Conservation (phyloP, 1,140 invertebrate genomes). For the Zaprionus ghesquierei region DNA sequence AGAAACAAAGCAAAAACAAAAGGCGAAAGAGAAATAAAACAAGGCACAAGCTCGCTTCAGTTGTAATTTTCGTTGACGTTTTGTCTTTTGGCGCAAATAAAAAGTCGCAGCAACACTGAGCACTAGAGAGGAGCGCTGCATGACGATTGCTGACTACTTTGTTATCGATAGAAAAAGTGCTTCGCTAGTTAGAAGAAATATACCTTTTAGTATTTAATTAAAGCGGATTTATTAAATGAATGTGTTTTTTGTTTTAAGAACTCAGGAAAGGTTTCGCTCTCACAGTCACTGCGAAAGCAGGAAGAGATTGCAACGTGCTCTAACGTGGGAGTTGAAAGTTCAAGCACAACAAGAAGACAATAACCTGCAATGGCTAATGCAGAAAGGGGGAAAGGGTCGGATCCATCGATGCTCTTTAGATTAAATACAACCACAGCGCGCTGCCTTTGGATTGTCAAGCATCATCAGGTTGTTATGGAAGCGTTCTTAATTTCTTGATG, state of each 20-base stretch:
- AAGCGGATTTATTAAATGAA: too few relatives aligned
- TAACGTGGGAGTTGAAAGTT: too few relatives aligned
- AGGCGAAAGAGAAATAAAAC: slow-evolving; percentile 8
- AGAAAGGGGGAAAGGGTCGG: too few relatives aligned
- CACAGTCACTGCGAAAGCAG: too few relatives aligned
- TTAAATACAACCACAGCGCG: too few relatives aligned
- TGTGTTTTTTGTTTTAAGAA: too few relatives aligned
- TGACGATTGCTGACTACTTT: background rate
- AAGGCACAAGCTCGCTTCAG: slow-evolving; percentile 38
- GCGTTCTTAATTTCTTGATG: background rate
- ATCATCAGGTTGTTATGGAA: background rate
- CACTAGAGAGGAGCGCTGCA: background rate
- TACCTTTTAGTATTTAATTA: background rate
- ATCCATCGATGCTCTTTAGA: background rate
- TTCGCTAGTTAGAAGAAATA: too few relatives aligned
- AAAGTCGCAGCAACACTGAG: slow-evolving; percentile 35
- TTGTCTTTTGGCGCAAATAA: slow-evolving; percentile 55
- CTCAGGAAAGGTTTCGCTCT: too few relatives aligned
- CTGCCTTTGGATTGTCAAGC: background rate
- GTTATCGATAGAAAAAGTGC: background rate
- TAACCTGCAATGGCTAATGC: too few relatives aligned
- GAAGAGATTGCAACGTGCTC: too few relatives aligned
- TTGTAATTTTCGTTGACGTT: slow-evolving; percentile 49
- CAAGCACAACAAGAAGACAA: too few relatives aligned
- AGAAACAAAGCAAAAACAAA: background rate